phyloP scores from a whole-genome alignment of 2,797 vertebrate genomes.

The Anguilla megastoma region DNA sequence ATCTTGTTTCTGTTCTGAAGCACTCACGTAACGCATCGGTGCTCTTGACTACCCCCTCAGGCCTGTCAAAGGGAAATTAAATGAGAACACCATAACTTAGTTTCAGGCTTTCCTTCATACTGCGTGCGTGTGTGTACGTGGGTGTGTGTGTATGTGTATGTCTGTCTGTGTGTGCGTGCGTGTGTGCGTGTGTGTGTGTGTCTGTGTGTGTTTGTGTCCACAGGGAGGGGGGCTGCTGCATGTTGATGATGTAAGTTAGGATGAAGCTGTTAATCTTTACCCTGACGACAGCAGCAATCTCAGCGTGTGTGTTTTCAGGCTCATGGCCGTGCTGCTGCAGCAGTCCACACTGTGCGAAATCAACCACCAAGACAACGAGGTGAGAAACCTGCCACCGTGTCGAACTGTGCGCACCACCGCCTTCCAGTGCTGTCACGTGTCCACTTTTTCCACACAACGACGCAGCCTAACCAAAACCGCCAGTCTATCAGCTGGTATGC shows the following conservation, averaged over 20 bases:
- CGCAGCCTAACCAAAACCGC: background rate
- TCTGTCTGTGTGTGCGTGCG: background rate
- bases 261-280: slow-evolving; percentile 3
- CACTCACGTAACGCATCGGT: background rate
- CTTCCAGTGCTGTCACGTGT: background rate
- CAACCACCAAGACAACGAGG: slow-evolving; percentile 88
- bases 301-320: slow-evolving; percentile 56
- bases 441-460: background rate
- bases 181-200: background rate
- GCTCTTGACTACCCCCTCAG: background rate
- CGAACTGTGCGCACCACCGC: background rate
- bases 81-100: background rate
- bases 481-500: too few relatives aligned
- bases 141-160: background rate
- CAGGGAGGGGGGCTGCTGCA: background rate
- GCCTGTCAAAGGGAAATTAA: background rate
- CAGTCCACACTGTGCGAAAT: slow-evolving; percentile 81
- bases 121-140: background rate
- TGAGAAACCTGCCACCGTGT: slow-evolving; percentile 54
- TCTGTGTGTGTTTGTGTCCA: background rate
- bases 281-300: background rate
- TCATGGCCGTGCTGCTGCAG: slow-evolving; percentile 80
- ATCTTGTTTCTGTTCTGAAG: background rate
- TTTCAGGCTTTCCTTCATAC: background rate
- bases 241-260: background rate